These are phyloP conservation scores for Tapirus terrestris DNA, from an alignment of 2,113 vertebrate genomes.

Conservation along the genomic window DNA sequence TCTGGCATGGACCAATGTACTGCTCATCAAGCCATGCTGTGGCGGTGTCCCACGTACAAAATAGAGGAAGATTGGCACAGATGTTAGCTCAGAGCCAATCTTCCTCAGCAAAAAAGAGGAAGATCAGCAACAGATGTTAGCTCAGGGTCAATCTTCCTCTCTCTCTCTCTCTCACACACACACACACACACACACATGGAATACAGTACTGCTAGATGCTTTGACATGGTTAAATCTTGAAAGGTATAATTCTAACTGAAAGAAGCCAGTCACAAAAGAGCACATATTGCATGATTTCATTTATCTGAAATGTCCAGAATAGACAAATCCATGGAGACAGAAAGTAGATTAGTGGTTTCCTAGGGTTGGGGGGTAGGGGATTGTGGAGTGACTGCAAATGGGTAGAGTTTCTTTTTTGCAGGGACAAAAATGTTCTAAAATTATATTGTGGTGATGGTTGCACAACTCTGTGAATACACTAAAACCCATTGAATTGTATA, in stretches of 20 bases:
- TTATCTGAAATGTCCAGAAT: background rate
- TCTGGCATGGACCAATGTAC: too few relatives aligned
- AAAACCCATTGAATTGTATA: background rate
- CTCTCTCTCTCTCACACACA: too few relatives aligned
- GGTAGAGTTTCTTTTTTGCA: background rate
- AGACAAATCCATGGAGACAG: background rate
- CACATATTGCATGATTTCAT: background rate
- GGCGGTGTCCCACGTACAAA: too few relatives aligned
- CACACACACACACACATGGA: background rate
- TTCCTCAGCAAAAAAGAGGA: too few relatives aligned
- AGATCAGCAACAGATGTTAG: too few relatives aligned
- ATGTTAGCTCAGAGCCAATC: too few relatives aligned
- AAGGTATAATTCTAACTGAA: background rate
- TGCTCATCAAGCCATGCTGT: too few relatives aligned
- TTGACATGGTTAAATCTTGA: background rate
- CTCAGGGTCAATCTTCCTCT: too few relatives aligned
- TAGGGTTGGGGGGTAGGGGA: background rate
- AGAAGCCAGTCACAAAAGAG: background rate
- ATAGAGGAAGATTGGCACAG: too few relatives aligned
- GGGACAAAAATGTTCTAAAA: background rate
- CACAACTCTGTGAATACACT: background rate
- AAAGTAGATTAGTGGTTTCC: background rate
- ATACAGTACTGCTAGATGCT: background rate
- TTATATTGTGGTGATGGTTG: background rate
- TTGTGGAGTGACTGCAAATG: background rate